These are phyloP conservation scores for Lutjanus argentimaculatus DNA, from an alignment of 2,797 vertebrate genomes.

Conservation along the genomic window DNA sequence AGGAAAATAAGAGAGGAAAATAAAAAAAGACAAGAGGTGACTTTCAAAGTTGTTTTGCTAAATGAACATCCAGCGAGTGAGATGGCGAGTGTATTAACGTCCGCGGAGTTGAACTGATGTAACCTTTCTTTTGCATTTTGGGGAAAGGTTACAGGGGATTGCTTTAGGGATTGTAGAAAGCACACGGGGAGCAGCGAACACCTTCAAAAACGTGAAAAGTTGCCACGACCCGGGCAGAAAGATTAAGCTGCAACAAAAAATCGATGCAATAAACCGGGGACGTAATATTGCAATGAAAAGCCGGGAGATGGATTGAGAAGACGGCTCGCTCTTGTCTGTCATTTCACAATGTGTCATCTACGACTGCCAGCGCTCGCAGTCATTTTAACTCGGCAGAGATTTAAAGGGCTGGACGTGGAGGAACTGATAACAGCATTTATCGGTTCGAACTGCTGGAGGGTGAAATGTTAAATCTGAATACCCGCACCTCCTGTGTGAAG, in stretches of 20 bases:
- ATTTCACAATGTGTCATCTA: constrained; percentile 50
- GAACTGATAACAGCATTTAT: constrained; percentile 59
- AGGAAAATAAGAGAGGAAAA: constrained; percentile 28
- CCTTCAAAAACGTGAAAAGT: constrained; percentile 31
- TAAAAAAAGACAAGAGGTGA: constrained; percentile 46
- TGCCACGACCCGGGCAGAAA: constrained; percentile 27
- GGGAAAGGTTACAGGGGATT: constrained; percentile 51
- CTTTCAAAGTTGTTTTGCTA: constrained; percentile 50
- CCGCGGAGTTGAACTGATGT: constrained; percentile 9
- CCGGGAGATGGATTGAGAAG: constrained; percentile 36
- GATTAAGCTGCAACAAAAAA: constrained; percentile 60
- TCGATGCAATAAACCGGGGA: constrained; percentile 47
- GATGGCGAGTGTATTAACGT: constrained; percentile 2
- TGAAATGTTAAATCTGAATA: constrained; percentile 59
- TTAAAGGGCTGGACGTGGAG: constrained; percentile 50
- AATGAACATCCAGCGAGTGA: constrained; percentile 23
- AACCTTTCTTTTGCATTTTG: constrained; percentile 51
- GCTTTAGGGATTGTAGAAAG: constrained; percentile 43
- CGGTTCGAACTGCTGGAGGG: constrained; percentile 48
- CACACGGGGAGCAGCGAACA: constrained; percentile 23
- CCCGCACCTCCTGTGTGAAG: constrained; percentile 33
- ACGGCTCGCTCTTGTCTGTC: constrained; percentile 45
- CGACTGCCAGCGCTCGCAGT: constrained; percentile 30
- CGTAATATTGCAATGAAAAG: constrained; percentile 53
- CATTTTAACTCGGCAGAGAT: constrained; percentile 49